Conservation (phyloP, 2,113 vertebrate genomes). For the Catagonus wagneri region DNA sequence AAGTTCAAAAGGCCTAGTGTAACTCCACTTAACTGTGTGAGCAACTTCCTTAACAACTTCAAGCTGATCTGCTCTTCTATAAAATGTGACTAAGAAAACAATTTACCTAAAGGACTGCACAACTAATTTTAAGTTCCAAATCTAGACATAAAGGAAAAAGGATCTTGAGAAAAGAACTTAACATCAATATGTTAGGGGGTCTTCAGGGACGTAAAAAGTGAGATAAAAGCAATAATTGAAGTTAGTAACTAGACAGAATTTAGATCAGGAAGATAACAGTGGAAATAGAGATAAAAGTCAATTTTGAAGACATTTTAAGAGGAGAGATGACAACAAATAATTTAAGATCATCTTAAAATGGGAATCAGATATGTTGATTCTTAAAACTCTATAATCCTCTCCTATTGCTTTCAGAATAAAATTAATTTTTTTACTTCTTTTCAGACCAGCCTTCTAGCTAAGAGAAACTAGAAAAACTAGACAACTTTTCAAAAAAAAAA, state of each 20-base stretch:
- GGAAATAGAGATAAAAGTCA: background rate
- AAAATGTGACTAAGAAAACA: background rate
- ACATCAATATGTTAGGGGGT: background rate
- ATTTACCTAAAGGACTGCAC: background rate
- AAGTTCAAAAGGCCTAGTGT: background rate
- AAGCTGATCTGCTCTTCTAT: constrained; percentile 81
- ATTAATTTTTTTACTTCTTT: background rate
- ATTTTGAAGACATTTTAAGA: background rate
- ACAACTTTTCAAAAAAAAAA: constrained; percentile 5
- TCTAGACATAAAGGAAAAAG: constrained; percentile 2
- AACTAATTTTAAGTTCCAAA: background rate
- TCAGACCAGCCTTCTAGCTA: background rate
- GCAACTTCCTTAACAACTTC: constrained; percentile 71
- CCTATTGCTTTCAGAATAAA: background rate
- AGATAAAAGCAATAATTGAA: constrained; percentile 14
- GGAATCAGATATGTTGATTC: background rate
- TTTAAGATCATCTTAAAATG: constrained; percentile 3
- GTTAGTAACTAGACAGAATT: background rate
- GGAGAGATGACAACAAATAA: background rate
- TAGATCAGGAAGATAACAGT: background rate
- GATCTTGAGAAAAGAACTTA: background rate
- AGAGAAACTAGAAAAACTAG: constrained; percentile 24
- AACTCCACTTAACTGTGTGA: background rate
- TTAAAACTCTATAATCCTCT: background rate
- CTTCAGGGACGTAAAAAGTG: background rate